Evolutionary conservation across 1,140 invertebrate species (phyloP).

Genomic region (Lamellibrachia luymesi): DNA sequence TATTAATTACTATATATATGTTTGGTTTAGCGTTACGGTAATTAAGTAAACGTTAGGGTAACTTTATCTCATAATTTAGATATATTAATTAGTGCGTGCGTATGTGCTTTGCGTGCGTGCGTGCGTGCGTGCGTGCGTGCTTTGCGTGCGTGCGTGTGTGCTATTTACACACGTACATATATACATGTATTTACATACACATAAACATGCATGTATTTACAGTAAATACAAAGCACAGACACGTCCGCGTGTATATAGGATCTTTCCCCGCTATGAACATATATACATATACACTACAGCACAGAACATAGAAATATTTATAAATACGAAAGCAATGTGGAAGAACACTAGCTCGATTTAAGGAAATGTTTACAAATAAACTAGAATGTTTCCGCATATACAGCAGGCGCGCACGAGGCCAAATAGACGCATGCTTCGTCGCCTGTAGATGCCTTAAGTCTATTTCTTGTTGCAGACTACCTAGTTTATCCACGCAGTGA

Average conservation of each 20-base stretch:
- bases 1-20: neutral
- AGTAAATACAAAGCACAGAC: neutral
- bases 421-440: neutral
- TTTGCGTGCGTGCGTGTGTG: neutral
- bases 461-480: neutral
- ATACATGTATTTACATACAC: neutral
- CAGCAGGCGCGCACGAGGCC: neutral
- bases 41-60: neutral
- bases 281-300: neutral
- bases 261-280: neutral
- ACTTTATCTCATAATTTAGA: neutral
- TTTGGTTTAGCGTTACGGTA: neutral
- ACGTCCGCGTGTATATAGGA: neutral
- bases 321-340: neutral
- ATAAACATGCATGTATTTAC: neutral
- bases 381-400: neutral
- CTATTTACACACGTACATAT: neutral
- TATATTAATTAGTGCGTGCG: no score
- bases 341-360: neutral
- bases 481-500: neutral
- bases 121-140: no score
- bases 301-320: neutral
- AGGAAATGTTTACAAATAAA: constrained; percentile 1
- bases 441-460: neutral
- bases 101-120: neutral